phyloP scores from a whole-genome alignment of 1,140 invertebrate species.

The Doryteuthis pealeii region DNA sequence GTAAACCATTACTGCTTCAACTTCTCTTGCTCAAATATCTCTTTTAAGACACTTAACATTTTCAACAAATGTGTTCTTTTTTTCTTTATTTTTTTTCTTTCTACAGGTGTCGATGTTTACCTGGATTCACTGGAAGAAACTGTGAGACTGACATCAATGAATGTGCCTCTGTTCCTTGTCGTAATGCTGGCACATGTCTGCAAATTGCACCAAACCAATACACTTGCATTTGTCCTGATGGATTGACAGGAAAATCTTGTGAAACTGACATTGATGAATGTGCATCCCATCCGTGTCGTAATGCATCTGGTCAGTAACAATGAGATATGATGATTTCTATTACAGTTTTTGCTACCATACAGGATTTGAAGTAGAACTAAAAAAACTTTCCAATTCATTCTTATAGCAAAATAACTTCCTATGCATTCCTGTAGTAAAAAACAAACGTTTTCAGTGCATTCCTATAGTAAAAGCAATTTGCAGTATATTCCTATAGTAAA shows the following conservation, averaged over 20 bases:
- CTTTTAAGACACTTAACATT: too few relatives aligned
- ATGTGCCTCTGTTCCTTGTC: conserved; percentile 44
- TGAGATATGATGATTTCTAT: conserved; percentile 10
- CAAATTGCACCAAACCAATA: conserved; percentile 52
- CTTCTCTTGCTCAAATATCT: too few relatives aligned
- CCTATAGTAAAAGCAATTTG: too few relatives aligned
- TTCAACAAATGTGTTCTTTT: too few relatives aligned
- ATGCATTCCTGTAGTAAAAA: neutral
- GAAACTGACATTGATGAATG: conserved; percentile 43
- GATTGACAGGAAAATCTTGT: conserved; percentile 41
- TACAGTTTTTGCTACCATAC: conserved; percentile 12
- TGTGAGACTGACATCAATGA: conserved; percentile 41
- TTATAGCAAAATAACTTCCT: conserved; percentile 4
- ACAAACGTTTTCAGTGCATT: too few relatives aligned
- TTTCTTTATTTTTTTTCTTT: neutral
- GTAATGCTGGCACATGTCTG: conserved; percentile 39
- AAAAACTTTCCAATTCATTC: conserved; percentile 9
- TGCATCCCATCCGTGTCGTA: conserved; percentile 39
- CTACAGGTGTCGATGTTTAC: conserved; percentile 31
- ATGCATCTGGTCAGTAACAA: conserved; percentile 12
- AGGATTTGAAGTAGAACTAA: neutral
- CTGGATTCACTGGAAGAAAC: conserved; percentile 28
- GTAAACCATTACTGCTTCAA: too few relatives aligned
- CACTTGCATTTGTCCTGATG: conserved; percentile 31
- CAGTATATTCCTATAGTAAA: too few relatives aligned